Evolutionary conservation across 1,140 invertebrate species (phyloP).

Genomic region (Formica selysi): DNA sequence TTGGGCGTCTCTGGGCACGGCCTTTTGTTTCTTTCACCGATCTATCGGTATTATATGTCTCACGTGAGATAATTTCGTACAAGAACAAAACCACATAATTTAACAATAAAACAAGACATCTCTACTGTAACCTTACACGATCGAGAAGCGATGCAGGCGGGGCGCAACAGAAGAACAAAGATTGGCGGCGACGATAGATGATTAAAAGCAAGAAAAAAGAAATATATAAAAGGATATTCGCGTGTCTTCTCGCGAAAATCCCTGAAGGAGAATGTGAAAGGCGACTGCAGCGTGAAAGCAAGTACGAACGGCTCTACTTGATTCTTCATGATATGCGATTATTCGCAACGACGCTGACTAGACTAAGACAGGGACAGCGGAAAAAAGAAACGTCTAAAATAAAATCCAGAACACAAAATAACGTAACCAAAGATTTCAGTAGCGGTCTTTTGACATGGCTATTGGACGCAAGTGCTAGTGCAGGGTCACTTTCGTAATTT

Average conservation of each 20-base stretch:
- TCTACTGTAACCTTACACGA: slow-evolving; percentile 37
- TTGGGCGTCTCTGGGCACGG: slow-evolving; percentile 77
- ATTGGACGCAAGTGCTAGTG: slow-evolving; percentile 52
- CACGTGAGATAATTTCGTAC: slow-evolving; percentile 48
- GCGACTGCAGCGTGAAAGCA: slow-evolving; percentile 44
- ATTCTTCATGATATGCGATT: slow-evolving; percentile 46
- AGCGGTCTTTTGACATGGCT: neutral
- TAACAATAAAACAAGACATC: slow-evolving; percentile 30
- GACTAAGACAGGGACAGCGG: neutral
- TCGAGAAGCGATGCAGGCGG: slow-evolving; percentile 54
- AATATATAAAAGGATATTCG: slow-evolving; percentile 35
- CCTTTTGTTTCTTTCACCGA: slow-evolving; percentile 65
- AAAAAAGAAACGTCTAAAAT: slow-evolving; percentile 36
- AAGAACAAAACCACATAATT: slow-evolving; percentile 67
- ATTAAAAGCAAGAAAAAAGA: slow-evolving; percentile 42
- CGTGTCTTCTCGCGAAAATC: slow-evolving; percentile 2
- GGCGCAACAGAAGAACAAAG: slow-evolving; percentile 51
- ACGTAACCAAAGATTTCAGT: slow-evolving; percentile 35
- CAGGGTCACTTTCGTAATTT: slow-evolving; percentile 43
- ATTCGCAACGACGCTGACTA: slow-evolving; percentile 11
- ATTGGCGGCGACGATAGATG: slow-evolving; percentile 27
- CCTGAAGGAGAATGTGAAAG: slow-evolving; percentile 58
- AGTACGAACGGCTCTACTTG: slow-evolving; percentile 25
- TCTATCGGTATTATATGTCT: slow-evolving; percentile 62
- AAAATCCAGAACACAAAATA: slow-evolving; percentile 39